These are phyloP conservation scores for Thamnophis elegans DNA, from an alignment of 2,797 vertebrate species.

Conservation along the genomic window DNA sequence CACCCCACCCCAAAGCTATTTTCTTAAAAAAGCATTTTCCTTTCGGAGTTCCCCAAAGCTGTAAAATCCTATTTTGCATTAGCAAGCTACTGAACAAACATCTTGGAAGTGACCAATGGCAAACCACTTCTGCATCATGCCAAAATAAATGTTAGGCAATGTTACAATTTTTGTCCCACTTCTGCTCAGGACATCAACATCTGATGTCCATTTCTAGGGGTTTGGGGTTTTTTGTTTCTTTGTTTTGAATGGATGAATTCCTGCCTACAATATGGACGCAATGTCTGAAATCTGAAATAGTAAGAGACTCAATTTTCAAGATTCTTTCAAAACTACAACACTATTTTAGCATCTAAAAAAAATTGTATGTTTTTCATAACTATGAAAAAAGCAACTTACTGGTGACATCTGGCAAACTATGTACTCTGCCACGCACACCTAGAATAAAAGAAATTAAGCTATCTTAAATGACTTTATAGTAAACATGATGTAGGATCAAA, in stretches of 20 bases:
- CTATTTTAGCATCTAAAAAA: not conserved
- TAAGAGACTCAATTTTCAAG: not conserved
- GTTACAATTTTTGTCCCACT: not conserved
- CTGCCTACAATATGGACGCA: not conserved
- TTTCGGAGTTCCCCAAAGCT: not conserved
- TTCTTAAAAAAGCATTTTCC: not conserved
- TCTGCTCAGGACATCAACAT: not conserved
- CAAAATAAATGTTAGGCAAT: not conserved
- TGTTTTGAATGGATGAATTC: not conserved
- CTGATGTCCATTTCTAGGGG: not conserved
- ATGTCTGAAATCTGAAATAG: not conserved
- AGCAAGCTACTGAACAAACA: not conserved
- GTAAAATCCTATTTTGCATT: not conserved
- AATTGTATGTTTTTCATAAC: not conserved
- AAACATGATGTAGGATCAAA: not conserved
- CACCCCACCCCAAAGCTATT: not conserved
- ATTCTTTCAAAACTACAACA: not conserved
- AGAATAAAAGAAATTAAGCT: constrained; percentile 7
- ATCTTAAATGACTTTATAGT: constrained; percentile 12
- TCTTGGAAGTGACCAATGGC: not conserved
- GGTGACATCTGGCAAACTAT: constrained; percentile 58
- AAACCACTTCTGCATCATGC: not conserved
- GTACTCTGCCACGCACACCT: constrained; percentile 59
- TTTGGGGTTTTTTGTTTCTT: not conserved
- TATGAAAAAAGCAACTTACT: constrained; percentile 54